Evolutionary conservation across 2,888 invertebrate species (phyloP), one percentile per base, ranked within the genome.

Genomic region (Polia nebulosa): DNA sequence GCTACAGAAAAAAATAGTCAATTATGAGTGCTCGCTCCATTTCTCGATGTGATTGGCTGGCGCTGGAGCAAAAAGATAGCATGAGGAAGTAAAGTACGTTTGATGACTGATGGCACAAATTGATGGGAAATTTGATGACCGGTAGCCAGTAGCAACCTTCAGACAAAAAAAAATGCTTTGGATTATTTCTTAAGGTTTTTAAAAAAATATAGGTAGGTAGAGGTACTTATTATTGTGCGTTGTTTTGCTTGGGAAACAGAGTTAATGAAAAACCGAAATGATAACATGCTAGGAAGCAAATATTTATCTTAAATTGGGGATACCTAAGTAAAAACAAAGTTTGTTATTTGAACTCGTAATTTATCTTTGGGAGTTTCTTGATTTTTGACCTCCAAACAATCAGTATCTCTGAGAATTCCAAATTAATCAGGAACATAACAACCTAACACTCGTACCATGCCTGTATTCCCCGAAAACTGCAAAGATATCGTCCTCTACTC

Each of bases 1-100:
- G 67, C 60, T 44, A 52, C 68, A 83, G 85, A 91, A 91, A 92
- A 91, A 91, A 89, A 76, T 75, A 70, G 72, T 87, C 89, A 93
- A 93, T 93, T 92, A 92, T 89, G 29, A 70, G 65, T 88, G 82
- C 82, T 67, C 92, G 94, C 91, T 93, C 93, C 91, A 93, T 89
- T 94, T 93, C 90, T 83, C 85, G 75, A 64, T 63, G 78, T 91
- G 92, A 94, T 93, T 92, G 93, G 73, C 70, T 72, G 70, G 70
- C 25, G 81, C 71, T 72, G 68, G 64, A 11, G 81, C 87, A 92
- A 92, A 93, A 94, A 93, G 87, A 58, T 52, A 57, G 64, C 78
- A 82, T 76, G 79, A 90, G 94, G 94, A 94, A 94, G 88, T 87
- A 70, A 68, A 65, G 77, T 45, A n/a, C 75, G 44, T 89, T 89